Base-by-base conservation (phyloP, 2,113 vertebrate species). In the Apteryx mantelli region DNA sequence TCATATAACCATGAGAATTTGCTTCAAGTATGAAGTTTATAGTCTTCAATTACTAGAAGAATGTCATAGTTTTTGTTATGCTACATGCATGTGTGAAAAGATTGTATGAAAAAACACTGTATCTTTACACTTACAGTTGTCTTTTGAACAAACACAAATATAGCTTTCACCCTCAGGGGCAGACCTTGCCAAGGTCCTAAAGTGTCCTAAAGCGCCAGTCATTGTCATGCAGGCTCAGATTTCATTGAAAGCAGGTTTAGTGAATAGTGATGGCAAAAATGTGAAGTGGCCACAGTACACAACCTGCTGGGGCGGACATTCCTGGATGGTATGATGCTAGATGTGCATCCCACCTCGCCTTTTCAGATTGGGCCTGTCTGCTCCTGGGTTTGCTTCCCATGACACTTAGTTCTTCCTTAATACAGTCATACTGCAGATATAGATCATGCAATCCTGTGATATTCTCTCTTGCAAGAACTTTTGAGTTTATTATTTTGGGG, bases 71-170 rank as follows among this genome's bases (percentile, higher is more conserved):
- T 68, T 86, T 53, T 91, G 60, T 84, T 0, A 0, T 81, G 86
- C 55, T 77, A 38, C 61, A 52, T 71, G 50, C 15, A 6, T n/a
- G 40, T 3, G 21, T 95, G 79, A 87, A 88, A 90, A 82, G n/a
- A 63, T 65, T 73, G 40, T 0, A 0, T 55, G 56, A 88, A 58
- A 69, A 92, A 95, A 94, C 81, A 25, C 69, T 60, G 92, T 93
- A 64, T 79, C 52, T 96, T 96, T 91, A 80, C 82, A 78, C 38
- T 85, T 80, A 71, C 69, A 40, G 91, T 89, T 96, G 91, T 88
- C 94, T 97, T 96, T 90, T 86, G 81, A 94, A 61, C 76, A 95
- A 80, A 69, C 0, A 1, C 65, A 93, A 93, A 90, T 75, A 88
- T 93, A 95, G 36, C 55, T 80, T 90, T 82, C 73, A 30, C 42